phyloP scores from a whole-genome alignment of 1,140 invertebrate species.

The Drosophila obscura region DNA sequence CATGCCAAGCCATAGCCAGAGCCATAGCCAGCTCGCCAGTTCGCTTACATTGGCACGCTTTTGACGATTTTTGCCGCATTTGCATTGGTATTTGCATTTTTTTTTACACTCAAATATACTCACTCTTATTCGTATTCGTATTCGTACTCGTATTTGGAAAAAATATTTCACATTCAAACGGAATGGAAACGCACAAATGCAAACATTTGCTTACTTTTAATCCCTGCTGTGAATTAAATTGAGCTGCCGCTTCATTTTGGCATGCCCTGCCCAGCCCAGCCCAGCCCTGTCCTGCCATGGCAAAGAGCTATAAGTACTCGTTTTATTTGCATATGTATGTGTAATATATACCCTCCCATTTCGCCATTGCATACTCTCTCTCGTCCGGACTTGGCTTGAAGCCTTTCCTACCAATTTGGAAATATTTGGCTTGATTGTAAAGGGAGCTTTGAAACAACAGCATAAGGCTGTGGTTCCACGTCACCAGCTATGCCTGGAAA shows the following conservation, averaged over 20 bases:
- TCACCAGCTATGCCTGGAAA: neutral
- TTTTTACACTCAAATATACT: neutral
- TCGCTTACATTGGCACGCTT: constrained; percentile 61
- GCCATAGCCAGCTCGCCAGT: neutral
- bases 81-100: constrained; percentile 37
- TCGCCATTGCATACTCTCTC: no score
- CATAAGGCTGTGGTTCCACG: neutral
- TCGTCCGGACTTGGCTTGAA: no score
- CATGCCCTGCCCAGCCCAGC: no score
- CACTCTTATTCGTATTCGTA: no score
- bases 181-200: constrained; percentile 68
- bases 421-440: no score
- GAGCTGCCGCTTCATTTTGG: constrained; percentile 37
- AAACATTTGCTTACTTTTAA: constrained; percentile 61
- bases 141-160: constrained; percentile 38
- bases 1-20: no score
- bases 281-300: no score
- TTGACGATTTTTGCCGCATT: constrained; percentile 39
- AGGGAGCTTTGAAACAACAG: no score
- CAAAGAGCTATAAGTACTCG: no score
- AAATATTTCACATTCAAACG: constrained; percentile 74
- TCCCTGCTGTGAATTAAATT: constrained; percentile 42
- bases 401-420: no score
- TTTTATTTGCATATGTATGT: no score
- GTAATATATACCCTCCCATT: no score